Percentiles rank a stretch among this genome's conserved stretches.
These are phyloP conservation scores for Semicossyphus pulcher DNA, from an alignment of 2,113 vertebrate genomes.

Conservation along the genomic window DNA sequence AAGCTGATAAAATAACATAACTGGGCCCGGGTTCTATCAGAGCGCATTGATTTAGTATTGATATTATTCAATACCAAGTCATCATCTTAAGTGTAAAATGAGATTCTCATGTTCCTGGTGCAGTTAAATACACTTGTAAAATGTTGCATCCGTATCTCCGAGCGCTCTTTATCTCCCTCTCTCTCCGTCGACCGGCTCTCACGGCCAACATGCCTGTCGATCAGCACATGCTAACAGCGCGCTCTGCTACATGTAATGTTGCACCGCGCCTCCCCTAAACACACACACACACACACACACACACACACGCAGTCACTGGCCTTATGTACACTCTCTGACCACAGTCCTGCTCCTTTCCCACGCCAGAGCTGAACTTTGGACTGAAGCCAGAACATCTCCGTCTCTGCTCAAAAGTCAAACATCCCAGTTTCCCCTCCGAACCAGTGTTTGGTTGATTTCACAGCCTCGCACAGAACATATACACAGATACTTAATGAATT, in stretches of 20 bases:
- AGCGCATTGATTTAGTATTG: no score
- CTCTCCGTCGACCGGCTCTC: slow-evolving; percentile 36
- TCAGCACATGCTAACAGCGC: slow-evolving; percentile 54
- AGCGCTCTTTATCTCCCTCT: slow-evolving; percentile 52
- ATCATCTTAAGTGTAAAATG: no score
- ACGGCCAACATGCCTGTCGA: slow-evolving; percentile 67
- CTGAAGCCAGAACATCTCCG: slow-evolving; percentile 53
- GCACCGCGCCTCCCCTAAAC: slow-evolving; percentile 7
- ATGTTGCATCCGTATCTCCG: no score
- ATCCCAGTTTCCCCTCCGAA: slow-evolving; percentile 19
- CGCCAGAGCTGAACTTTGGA: slow-evolving; percentile 71
- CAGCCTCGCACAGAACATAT: not conserved
- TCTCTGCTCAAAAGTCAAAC: slow-evolving; percentile 53
- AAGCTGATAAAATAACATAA: no score
- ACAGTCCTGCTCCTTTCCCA: slow-evolving; percentile 74
- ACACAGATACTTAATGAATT: not conserved
- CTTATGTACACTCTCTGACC: slow-evolving; percentile 9
- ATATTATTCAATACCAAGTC: no score
- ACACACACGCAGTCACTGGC: slow-evolving; percentile 5
- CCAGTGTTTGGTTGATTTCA: not conserved
- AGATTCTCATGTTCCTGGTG: no score
- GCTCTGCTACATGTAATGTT: slow-evolving; percentile 35
- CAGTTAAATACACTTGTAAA: no score
- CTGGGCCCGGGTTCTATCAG: no score
- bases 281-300: slow-evolving; percentile 23